phyloP scores from a whole-genome alignment of 2,797 vertebrate species.

The Peromyscus attwateri region DNA sequence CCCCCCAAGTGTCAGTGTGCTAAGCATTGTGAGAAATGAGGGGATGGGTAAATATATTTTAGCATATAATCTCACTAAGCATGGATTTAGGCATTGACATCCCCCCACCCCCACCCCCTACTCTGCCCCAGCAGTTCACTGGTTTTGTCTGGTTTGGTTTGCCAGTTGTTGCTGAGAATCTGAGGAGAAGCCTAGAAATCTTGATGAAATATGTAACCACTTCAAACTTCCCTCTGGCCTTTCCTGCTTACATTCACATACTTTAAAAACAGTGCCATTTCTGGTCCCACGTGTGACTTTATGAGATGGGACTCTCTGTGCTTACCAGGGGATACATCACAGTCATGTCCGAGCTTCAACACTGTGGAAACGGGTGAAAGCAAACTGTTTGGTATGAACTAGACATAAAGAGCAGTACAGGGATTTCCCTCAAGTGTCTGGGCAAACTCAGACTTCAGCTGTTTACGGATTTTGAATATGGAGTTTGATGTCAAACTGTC shows the following conservation, averaged over 20 bases:
- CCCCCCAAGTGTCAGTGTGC: background rate
- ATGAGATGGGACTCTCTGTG: background rate
- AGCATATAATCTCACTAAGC: background rate
- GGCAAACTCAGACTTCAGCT: conserved; percentile 40
- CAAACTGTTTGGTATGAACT: background rate
- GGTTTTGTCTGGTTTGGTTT: background rate
- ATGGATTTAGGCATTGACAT: background rate
- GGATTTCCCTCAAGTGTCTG: background rate
- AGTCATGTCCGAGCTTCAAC: background rate
- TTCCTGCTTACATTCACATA: background rate
- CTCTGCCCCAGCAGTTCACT: background rate
- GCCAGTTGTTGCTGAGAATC: background rate
- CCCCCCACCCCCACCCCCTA: background rate
- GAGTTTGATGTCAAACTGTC: conserved; percentile 8
- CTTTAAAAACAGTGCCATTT: conserved; percentile 27
- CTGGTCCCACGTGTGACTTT: conserved; percentile 16
- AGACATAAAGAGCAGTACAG: background rate
- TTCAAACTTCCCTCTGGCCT: conserved; percentile 58
- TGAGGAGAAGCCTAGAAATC: conserved; percentile 52
- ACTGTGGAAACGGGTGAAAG: background rate
- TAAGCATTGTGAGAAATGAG: background rate
- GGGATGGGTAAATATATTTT: background rate
- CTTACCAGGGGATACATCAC: conserved; percentile 1
- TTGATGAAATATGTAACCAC: conserved; percentile 70
- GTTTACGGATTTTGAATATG: conserved; percentile 48